phyloP scores from a whole-genome alignment of 2,797 vertebrate species.

The Neopelma chrysocephalum region DNA sequence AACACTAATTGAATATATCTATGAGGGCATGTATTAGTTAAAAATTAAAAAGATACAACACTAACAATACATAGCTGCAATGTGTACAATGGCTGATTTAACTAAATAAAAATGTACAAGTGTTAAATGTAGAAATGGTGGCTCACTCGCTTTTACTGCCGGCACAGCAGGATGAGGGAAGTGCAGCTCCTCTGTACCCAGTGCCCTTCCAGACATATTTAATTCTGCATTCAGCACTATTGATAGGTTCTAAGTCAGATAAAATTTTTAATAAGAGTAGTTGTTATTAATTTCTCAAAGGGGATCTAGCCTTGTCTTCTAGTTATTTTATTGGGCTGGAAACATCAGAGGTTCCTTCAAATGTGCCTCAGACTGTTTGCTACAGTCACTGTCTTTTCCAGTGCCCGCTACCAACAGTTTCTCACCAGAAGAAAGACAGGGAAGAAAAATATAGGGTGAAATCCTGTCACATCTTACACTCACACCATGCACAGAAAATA shows the following conservation, averaged over 20 bases:
- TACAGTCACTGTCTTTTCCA: not conserved
- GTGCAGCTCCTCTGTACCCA: not conserved
- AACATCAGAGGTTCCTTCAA: not conserved
- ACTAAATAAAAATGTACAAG: conserved; percentile 93
- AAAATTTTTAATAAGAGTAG: not conserved
- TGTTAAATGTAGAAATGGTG: conserved; percentile 80
- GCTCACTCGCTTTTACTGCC: conserved; percentile 51
- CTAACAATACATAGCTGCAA: conserved; percentile 92
- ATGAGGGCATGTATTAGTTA: conserved; percentile 94
- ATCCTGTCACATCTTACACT: not conserved
- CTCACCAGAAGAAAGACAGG: not conserved
- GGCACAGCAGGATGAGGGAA: not conserved
- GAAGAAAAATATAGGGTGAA: not conserved
- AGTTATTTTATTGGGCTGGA: not conserved
- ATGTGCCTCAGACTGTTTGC: no score
- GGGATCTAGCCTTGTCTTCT: not conserved
- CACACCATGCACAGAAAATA: not conserved
- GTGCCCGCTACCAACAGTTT: not conserved
- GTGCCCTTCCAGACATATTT: not conserved
- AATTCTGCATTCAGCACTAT: not conserved
- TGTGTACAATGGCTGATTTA: conserved; percentile 94
- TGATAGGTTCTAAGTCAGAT: not conserved
- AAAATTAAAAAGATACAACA: conserved; percentile 84
- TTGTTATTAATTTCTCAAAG: not conserved
- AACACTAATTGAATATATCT: conserved; percentile 94